phyloP scores from a whole-genome alignment of 2,888 invertebrate species.

The Entomobrya multifasciata region DNA sequence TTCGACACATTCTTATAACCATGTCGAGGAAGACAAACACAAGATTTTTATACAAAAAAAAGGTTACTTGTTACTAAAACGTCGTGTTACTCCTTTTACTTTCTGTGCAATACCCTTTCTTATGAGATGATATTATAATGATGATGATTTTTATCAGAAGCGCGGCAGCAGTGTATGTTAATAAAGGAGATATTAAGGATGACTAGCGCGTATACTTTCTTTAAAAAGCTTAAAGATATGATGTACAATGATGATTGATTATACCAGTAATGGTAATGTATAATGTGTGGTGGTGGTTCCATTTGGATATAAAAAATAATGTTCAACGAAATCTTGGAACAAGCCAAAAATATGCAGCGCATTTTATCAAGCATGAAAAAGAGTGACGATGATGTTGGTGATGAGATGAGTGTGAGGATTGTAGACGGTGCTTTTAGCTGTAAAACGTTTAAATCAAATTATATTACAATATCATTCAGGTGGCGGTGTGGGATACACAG shows the following conservation, averaged over 20 bases:
- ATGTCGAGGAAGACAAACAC: constrained; percentile 25
- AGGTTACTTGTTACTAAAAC: constrained; percentile 6
- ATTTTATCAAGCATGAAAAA: neutral
- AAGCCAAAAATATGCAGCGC: constrained; percentile 17
- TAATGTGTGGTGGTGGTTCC: neutral
- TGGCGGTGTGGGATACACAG: constrained; percentile 40
- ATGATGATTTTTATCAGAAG: constrained; percentile 33
- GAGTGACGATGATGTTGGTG: neutral
- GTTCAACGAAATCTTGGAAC: constrained; percentile 13
- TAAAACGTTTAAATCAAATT: constrained; percentile 40
- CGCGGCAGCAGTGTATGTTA: neutral
- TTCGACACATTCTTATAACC: constrained; percentile 64
- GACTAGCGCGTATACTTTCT: neutral
- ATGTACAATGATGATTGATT: constrained; percentile 39
- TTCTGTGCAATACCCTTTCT: constrained; percentile 67
- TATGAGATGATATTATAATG: neutral
- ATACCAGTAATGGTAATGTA: constrained; percentile 9
- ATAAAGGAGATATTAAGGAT: constrained; percentile 39
- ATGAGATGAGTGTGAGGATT: neutral
- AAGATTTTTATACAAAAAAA: neutral
- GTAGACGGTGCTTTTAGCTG: constrained; percentile 33
- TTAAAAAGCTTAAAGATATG: constrained; percentile 9
- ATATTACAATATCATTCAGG: constrained; percentile 51
- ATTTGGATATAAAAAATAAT: neutral
- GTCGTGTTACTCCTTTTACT: neutral